Conservation (phyloP, 2,888 invertebrate genomes). For the Sminthurinus aureus region DNA sequence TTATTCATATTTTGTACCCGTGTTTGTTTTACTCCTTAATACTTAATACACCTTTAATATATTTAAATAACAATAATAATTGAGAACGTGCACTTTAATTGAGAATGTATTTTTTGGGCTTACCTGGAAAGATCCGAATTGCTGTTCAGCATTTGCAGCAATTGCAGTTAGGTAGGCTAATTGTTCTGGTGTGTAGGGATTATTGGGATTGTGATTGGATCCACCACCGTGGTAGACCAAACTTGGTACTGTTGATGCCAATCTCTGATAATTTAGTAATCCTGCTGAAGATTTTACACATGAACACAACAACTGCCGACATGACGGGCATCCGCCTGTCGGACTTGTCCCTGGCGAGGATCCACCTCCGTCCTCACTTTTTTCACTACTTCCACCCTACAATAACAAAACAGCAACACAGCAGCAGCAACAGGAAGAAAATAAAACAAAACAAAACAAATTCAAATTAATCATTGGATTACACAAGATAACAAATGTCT, state of each 20-base stretch:
- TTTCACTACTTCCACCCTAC: conserved; percentile 58
- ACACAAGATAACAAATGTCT: too few species aligned
- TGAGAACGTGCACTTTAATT: too few species aligned
- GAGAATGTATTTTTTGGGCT: background rate
- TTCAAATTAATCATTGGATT: too few species aligned
- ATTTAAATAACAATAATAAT: too few species aligned
- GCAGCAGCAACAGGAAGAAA: background rate
- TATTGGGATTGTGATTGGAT: conserved; percentile 54
- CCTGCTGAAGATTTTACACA: conserved; percentile 65
- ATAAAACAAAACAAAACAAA: background rate
- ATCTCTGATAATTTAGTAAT: conserved; percentile 62
- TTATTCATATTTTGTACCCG: too few species aligned
- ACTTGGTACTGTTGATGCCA: conserved; percentile 60
- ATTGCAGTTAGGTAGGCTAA: conserved; percentile 58
- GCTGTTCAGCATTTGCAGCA: conserved; percentile 11
- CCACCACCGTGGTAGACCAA: conserved; percentile 56
- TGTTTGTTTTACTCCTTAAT: too few species aligned
- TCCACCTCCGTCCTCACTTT: conserved; percentile 59
- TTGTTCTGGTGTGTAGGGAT: conserved; percentile 59
- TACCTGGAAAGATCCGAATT: background rate
- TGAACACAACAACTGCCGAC: conserved; percentile 60
- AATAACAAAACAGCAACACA: background rate
- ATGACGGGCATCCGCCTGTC: conserved; percentile 58
- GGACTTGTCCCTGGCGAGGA: conserved; percentile 58
- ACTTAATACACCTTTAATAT: too few species aligned